phyloP scores from a whole-genome alignment of 2,113 vertebrate genomes.

The Parotia lawesii region DNA sequence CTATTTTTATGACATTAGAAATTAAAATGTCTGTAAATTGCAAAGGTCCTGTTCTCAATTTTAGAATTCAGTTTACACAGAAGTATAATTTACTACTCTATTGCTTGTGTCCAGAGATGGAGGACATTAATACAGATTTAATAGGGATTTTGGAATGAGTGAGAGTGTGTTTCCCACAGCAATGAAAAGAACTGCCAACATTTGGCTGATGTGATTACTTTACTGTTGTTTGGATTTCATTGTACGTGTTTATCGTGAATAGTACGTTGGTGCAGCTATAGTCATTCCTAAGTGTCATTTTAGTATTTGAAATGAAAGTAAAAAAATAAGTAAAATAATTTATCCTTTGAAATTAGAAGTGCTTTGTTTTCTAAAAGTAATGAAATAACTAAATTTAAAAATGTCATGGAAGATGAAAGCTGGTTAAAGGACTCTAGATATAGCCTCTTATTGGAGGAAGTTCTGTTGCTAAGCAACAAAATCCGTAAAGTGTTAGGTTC shows the following conservation, averaged over 20 bases:
- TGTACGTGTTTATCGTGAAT: not conserved
- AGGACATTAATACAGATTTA: not conserved
- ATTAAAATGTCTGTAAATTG: not conserved
- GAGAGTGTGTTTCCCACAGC: not conserved
- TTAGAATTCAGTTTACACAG: not conserved
- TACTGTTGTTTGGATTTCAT: not conserved
- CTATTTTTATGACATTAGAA: not conserved
- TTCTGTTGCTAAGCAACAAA: slow-evolving; percentile 42
- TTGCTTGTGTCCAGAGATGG: not conserved
- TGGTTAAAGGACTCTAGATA: not conserved
- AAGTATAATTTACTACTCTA: not conserved
- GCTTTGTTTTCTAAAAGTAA: not conserved
- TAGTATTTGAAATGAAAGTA: not conserved
- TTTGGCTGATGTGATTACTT: not conserved
- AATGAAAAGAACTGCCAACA: not conserved
- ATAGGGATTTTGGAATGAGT: not conserved
- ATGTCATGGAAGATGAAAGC: not conserved
- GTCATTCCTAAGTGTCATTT: not conserved
- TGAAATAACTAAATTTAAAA: not conserved
- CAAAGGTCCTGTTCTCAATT: not conserved
- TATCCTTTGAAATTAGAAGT: not conserved
- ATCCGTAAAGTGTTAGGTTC: not conserved
- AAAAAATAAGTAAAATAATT: not conserved
- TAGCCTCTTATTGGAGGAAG: not conserved
- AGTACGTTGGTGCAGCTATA: not conserved